Evolutionary conservation across 2,888 invertebrate genomes (phyloP), one percentile per base, ranked within the genome.

Genomic region (Ceratothoa steindachneri): DNA sequence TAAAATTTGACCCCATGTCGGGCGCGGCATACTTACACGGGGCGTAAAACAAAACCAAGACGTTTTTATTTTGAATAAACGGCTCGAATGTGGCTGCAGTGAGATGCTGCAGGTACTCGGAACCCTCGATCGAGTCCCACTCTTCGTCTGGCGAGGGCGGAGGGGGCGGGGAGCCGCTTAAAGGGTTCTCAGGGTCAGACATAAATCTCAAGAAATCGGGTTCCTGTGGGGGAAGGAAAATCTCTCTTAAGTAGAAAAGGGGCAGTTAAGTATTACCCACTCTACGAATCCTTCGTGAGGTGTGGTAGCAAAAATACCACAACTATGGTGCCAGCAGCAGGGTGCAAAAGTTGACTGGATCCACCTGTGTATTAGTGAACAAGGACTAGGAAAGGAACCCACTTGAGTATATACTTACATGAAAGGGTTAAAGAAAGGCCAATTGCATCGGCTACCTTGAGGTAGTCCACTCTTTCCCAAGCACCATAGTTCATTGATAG

Each of bases 191-290:
- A 72, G 87, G 86, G 81, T 87, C 85, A 77, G 84, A 82, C 85
- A 91, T 90, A 82, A 88, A 91, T 9, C 87, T 85, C 0, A 90
- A 86, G 83, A 91, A 91, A 81, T 90, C 90, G 9, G 84, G 85
- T 81, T 88, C 88, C 90, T 91, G 84, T 29, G 83, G 84, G 75
- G 74, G 75, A 71, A 41, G 75, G 52, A 19, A 71, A 71, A n/a
- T 27, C 52, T 51, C 19, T 15, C 19, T 51, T 12, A 15, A 51
- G 51, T 9, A 51, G n/a, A 51, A 51, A 51, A 15, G n/a, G n/a
- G 51, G n/a, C 9, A 51, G 9, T 12, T 12, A 51, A 51, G n/a
- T 9, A 51, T 9, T n/a, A 15, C n/a, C n/a, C 51, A 51, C 12
- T 51, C n/a, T 9, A 15, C 9, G 51, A 9, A 15, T 51, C 12